A percentile compares a stretch with the other conserved stretches of the same genome.
These are phyloP conservation scores for Eulemur rufifrons DNA, from an alignment of 2,113 vertebrate genomes.

Conservation along the genomic window DNA sequence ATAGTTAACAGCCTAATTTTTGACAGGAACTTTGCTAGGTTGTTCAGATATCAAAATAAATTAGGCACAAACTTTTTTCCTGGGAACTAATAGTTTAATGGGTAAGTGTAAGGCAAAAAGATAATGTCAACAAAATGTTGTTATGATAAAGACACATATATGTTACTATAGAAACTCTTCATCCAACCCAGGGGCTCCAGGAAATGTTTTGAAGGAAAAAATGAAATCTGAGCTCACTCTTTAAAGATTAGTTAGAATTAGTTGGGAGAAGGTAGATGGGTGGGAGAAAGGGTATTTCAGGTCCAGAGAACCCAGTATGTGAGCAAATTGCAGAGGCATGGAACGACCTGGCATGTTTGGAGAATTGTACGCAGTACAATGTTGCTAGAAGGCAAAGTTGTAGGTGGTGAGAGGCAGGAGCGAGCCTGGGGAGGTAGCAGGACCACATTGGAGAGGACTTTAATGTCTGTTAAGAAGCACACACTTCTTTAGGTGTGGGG, in stretches of 20 bases:
- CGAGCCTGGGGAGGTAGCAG: neutral
- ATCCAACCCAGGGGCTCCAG: neutral
- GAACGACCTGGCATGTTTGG: neutral
- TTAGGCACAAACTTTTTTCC: neutral
- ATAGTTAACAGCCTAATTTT: neutral
- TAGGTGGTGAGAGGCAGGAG: neutral
- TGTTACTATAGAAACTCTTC: neutral
- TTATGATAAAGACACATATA: neutral
- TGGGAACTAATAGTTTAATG: neutral
- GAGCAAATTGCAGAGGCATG: neutral
- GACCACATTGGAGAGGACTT: neutral
- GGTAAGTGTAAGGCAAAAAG: neutral
- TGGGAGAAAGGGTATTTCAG: neutral
- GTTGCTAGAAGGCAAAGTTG: neutral
- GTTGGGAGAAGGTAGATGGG: neutral
- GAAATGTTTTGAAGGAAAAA: conserved; percentile 10
- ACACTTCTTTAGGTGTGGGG: neutral
- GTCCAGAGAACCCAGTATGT: neutral
- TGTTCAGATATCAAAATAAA: neutral
- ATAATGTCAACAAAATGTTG: neutral
- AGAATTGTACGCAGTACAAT: neutral
- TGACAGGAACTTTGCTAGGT: neutral
- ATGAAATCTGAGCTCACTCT: neutral
- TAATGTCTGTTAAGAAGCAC: neutral
- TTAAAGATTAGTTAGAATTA: conserved; percentile 21